Conservation (phyloP, 2,797 vertebrate genomes). For the Luscinia megarhynchos region DNA sequence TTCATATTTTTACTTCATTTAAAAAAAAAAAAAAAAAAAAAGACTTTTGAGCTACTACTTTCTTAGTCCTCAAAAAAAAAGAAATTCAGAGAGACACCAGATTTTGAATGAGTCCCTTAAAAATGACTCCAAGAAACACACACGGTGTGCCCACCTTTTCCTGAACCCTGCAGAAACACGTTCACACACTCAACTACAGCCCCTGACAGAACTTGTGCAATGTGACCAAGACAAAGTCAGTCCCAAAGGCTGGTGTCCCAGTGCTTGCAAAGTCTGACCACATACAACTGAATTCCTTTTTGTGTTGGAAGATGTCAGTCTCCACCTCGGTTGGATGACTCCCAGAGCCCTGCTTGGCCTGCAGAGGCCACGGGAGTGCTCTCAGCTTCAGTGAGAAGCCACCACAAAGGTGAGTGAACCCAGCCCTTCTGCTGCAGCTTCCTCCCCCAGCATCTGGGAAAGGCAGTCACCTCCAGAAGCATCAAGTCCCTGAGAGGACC, state of each 20-base stretch:
- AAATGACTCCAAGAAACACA: not conserved
- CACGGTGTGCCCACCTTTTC: accelerated
- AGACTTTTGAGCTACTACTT: slow-evolving; percentile 34
- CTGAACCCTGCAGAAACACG: not conserved
- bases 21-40: slow-evolving; percentile 69
- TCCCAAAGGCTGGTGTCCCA: not conserved
- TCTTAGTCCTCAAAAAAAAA: slow-evolving; percentile 46
- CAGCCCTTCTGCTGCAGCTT: not conserved
- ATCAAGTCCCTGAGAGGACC: not conserved
- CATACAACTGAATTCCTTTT: not conserved
- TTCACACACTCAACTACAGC: not conserved
- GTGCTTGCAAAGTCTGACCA: not conserved
- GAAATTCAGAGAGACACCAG: slow-evolving; percentile 56
- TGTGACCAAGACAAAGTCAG: not conserved
- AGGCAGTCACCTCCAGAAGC: not conserved
- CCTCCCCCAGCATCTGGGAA: not conserved
- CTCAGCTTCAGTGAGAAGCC: not conserved
- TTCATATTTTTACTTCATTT: slow-evolving; percentile 56
- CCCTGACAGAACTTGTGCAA: not conserved
- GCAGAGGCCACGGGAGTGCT: not conserved
- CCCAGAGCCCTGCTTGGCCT: not conserved
- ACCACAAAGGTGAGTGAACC: not conserved
- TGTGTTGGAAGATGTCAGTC: not conserved
- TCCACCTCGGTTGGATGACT: not conserved
- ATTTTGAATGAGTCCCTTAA: slow-evolving; percentile 25